These are phyloP conservation scores for Hiodon tergisus DNA, from an alignment of 2,113 vertebrate genomes.

Conservation along the genomic window DNA sequence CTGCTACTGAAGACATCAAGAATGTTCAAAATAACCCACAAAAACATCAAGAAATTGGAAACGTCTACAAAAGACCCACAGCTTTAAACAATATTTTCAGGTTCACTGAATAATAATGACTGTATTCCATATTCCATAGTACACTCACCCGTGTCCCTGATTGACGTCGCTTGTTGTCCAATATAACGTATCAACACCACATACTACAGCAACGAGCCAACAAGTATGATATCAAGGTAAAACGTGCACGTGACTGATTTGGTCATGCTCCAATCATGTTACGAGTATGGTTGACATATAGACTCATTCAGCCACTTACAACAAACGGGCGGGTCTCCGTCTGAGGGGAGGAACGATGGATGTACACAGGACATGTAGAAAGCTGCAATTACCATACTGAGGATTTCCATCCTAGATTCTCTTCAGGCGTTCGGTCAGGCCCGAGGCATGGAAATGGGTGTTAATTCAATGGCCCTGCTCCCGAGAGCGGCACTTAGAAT, in stretches of 20 bases:
- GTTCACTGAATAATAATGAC: too few species aligned
- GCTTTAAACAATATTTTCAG: too few species aligned
- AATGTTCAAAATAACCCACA: too few species aligned
- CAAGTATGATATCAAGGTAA: conserved; percentile 13
- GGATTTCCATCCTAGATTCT: neutral
- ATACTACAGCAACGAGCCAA: neutral
- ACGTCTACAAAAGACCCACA: too few species aligned
- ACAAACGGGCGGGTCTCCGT: conserved; percentile 22
- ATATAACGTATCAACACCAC: neutral
- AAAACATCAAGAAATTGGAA: too few species aligned
- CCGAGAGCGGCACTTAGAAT: conserved; percentile 26
- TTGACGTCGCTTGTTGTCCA: conserved; percentile 4
- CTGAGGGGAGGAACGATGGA: conserved; percentile 17
- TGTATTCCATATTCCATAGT: too few species aligned
- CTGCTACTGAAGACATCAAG: too few species aligned
- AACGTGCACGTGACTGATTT: conserved; percentile 32
- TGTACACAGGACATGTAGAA: conserved; percentile 18
- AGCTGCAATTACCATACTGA: conserved; percentile 5
- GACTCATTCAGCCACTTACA: conserved; percentile 28
- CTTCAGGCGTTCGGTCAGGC: neutral
- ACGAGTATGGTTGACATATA: conserved; percentile 25
- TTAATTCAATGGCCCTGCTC: neutral
- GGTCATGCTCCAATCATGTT: conserved; percentile 43
- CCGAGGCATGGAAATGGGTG: neutral
- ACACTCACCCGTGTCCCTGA: neutral